Conservation (phyloP, 2,113 vertebrate genomes). For the Cromileptes altivelis region DNA sequence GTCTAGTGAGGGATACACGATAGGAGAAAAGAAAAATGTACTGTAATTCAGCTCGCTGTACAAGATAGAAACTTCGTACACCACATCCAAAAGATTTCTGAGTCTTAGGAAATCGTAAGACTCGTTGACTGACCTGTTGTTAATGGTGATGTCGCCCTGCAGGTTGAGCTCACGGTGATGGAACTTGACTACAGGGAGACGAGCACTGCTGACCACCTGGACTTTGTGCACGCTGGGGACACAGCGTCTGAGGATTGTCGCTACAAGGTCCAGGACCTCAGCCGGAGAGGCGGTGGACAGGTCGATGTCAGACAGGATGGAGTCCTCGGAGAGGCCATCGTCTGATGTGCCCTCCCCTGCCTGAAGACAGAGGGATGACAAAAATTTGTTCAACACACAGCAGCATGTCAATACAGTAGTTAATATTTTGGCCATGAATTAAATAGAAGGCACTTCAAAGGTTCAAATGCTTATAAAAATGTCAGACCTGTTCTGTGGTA, state of each 20-base stretch:
- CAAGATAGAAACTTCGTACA: neutral
- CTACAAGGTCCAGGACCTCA: slow-evolving; percentile 89
- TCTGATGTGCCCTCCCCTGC: slow-evolving; percentile 78
- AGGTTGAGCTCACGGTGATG: slow-evolving; percentile 90
- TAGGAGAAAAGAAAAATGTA: neutral
- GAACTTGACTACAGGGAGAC: slow-evolving; percentile 93
- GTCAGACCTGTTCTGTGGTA: slow-evolving; percentile 74
- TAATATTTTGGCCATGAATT: neutral
- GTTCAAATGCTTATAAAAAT: neutral
- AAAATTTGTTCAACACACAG: neutral
- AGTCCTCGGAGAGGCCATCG: slow-evolving; percentile 85
- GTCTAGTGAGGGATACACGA: slow-evolving; percentile 71
- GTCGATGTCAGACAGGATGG: slow-evolving; percentile 88
- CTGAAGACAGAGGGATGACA: slow-evolving; percentile 43
- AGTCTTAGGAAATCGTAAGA: neutral
- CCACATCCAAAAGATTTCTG: neutral
- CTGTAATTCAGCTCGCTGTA: neutral
- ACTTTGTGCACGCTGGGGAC: slow-evolving; percentile 92
- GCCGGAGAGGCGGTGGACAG: slow-evolving; percentile 78
- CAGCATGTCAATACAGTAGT: accelerated
- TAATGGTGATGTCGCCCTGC: slow-evolving; percentile 91
- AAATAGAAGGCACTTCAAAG: neutral
- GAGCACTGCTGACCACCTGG: slow-evolving; percentile 87
- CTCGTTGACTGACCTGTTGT: slow-evolving; percentile 87
- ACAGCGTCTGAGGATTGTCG: slow-evolving; percentile 89